Base-by-base conservation (phyloP, 2,797 vertebrate species). In the Leptoclinus maculatus region DNA sequence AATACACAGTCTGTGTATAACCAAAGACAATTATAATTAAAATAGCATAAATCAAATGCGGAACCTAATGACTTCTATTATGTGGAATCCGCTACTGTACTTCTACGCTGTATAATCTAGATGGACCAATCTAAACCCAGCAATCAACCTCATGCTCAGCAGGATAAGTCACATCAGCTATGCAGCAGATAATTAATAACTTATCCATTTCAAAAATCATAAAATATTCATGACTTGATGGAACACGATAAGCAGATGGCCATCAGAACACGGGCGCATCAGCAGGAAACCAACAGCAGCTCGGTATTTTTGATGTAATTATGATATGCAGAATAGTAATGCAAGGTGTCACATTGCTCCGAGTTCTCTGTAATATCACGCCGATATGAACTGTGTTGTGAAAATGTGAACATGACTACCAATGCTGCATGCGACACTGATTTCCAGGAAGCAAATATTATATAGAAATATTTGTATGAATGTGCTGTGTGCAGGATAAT, bases 301-400 rank as follows among this genome's bases (percentile, higher is more conserved):
- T 66, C 49, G 8, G 59, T 62, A 66, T 79, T 88, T 88, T 38
- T 86, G 75, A 87, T 87, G 49, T 17, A 83, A 80, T 84, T 84
- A 82, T 68, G 83, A 89, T 85, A 83, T 79, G 78, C 71, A 79
- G 57, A 86, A 54, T 11, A 69, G 68, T 53, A 71, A 66, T 68
- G 71, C n/a, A 27, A 65, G 21, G 36, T 74, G 58, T 66, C 41
- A 47, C 27, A 54, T 4, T 29, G 43, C 57, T 65, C 57, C 66
- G 56, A 71, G 36, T 53, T 10, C 47, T 23, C 51, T 54, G 14
- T 67, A 66, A 78, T 49, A 53, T 66, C 53, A 41, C 36, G 29
- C 49, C 21, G 58, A 43, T 49, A 68, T 68, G 5, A 74, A 71
- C 45, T 34, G 56, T 68, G 41, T 41, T 27, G 17, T 45, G 53